These are phyloP conservation scores for Antrozous pallidus DNA, from an alignment of 2,797 vertebrate genomes.

Conservation along the genomic window DNA sequence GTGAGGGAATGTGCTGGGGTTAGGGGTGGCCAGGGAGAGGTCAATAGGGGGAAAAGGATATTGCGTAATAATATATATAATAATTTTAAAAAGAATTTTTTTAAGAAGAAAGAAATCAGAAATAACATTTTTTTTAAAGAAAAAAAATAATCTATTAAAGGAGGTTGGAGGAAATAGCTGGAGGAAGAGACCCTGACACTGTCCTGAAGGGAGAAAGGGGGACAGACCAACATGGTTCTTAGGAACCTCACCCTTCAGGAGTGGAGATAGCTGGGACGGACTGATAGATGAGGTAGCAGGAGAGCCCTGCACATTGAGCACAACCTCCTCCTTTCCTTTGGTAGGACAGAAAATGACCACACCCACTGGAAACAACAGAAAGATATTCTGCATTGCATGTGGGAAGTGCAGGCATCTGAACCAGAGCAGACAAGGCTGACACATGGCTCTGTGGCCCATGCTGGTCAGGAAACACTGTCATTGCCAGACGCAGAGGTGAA, in stretches of 20 bases:
- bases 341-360: background rate
- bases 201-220: background rate
- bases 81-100: too few relatives aligned
- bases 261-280: background rate
- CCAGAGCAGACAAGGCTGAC: background rate
- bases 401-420: background rate
- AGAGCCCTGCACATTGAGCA: background rate
- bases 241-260: background rate
- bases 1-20: too few relatives aligned
- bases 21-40: too few relatives aligned
- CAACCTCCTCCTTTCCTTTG: background rate
- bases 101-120: too few relatives aligned
- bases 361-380: background rate
- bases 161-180: background rate
- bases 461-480: background rate
- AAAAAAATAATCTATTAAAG: background rate
- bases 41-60: too few relatives aligned
- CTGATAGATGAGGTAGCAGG: background rate
- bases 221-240: background rate
- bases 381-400: background rate
- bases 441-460: background rate
- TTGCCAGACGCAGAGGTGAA: constrained; percentile 12
- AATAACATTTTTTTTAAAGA: too few relatives aligned
- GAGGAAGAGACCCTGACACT: background rate
- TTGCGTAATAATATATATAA: too few relatives aligned